Base-by-base conservation (phyloP, 2,888 invertebrate species). In the Nudaria mundana region DNA sequence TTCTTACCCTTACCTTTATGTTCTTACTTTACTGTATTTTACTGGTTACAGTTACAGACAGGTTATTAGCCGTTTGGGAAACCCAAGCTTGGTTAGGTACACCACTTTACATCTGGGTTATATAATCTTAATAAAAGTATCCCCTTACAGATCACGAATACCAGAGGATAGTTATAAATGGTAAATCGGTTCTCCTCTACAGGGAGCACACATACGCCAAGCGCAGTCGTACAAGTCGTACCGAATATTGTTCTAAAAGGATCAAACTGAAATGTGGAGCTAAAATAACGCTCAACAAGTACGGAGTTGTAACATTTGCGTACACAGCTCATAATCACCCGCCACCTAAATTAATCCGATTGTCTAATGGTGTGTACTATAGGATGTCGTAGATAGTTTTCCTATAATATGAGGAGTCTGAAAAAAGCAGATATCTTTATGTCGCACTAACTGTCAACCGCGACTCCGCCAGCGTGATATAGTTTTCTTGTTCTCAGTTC, bases 261-360 rank as follows among this genome's bases (percentile, higher is more conserved):
- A 16, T 26, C 2, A 34, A 22, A 7, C 7, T 16, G 2, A 38
- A 38, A 34, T 43, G 42, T 23, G 7, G 5, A 5, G 41, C 41
- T 5, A 36, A 32, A 28, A 11, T 41, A 8, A 37, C 29, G 0
- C 6, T 41, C 5, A 13, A 35, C 11, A 30, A 37, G 13, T 7
- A 37, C 3, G 59, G 61, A 0, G 24, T 24, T 3, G 40, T 66
- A 3, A 18, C 42, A 3, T 11, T 8, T 3, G 50, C 44, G 2
- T 5, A 25, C 2, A 40, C 28, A 0, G 24, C 43, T 0, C 67
- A 67, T 22, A 57, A 48, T n/a, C 68, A 68, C 28, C 46, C 52
- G 3, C 65, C 63, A 2, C 42, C 55, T 26, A 29, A 46, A 6
- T 12, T 51, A n/a, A 7, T 41, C n/a, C 30, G 16, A 0, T 16